Base-by-base conservation (phyloP, 2,888 invertebrate genomes). In the Torymus auratus region DNA sequence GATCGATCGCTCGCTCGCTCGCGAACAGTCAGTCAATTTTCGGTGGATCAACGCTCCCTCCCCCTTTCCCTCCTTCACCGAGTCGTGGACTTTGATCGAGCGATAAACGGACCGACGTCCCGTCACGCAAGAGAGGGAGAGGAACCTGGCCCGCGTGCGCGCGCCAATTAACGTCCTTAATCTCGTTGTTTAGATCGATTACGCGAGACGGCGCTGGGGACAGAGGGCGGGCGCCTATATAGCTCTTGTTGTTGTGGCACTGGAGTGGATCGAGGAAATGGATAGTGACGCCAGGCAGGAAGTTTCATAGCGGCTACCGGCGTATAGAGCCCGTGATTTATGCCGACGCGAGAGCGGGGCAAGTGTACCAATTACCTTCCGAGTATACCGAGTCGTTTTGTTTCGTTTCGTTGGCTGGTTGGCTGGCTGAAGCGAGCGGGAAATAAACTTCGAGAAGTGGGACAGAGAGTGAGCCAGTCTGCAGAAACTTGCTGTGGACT, bases 171-270 rank as follows among this genome's bases (percentile, higher is more conserved):
- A 84, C 77, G 81, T 83, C 84, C 84, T 86, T 86, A 86, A 88
- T 88, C 86, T 87, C 84, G 83, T 86, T 87, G 86, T 85, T 88
- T 86, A 85, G 87, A 87, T 88, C 86, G 86, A 88, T 88, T 86
- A 86, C 67, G 78, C 52, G 67, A 70, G 20, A 15, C 82, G 77
- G 72, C 79, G 62, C 74, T 28, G 13, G 52, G 60, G 7, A n/a
- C 52, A 55, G 15, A 14, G 55, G 14, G 23, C 28, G 28, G 2
- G 1, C 28, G 28, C 3, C 2, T 28, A 28, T 28, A 28, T 28
- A 28, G 28, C 28, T 28, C 28, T 28, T 28, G 28, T 28, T 28
- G 28, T 28, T 28, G 28, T 28, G 28, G 28, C 28, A 28, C 28
- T 41, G 52, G 55, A 28, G 15, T 65, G 56, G 55, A 64, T 56